phyloP scores from a whole-genome alignment of 2,888 invertebrate species.

The Hololepta plana region DNA sequence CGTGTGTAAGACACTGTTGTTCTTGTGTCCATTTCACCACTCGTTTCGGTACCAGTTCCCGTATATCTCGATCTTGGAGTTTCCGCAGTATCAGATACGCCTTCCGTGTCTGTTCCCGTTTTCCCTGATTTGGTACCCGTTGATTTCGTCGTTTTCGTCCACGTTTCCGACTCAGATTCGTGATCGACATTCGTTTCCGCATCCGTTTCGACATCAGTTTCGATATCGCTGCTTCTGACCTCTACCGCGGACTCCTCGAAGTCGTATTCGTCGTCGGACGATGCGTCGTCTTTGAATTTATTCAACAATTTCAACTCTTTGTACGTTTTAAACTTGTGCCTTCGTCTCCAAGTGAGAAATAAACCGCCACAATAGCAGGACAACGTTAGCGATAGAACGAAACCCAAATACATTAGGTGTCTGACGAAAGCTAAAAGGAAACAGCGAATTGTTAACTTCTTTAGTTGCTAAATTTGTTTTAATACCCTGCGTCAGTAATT shows the following conservation, averaged over 20 bases:
- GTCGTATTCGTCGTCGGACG: conserved; percentile 4
- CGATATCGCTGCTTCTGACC: too few relatives aligned
- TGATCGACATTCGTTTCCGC: too few relatives aligned
- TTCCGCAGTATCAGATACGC: too few relatives aligned
- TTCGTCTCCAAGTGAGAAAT: conserved; percentile 31
- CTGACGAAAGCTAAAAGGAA: conserved; percentile 33
- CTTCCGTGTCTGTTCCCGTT: too few relatives aligned
- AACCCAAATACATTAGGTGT: conserved; percentile 37
- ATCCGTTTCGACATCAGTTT: too few relatives aligned
- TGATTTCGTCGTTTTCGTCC: too few relatives aligned
- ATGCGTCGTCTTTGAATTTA: conserved; percentile 7
- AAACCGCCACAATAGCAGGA: conserved; percentile 39
- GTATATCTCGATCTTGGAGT: too few relatives aligned
- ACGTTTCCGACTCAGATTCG: too few relatives aligned
- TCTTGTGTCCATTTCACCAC: too few relatives aligned
- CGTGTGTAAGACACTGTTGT: too few relatives aligned
- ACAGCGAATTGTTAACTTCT: not conserved
- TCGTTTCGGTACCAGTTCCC: too few relatives aligned
- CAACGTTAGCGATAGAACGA: conserved; percentile 34
- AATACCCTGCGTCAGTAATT: conserved; percentile 32
- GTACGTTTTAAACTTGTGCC: conserved; percentile 25
- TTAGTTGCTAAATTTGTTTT: conserved; percentile 3
- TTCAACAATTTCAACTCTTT: conserved; percentile 13
- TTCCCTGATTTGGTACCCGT: too few relatives aligned
- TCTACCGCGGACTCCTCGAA: conserved; percentile 5